phyloP scores from a whole-genome alignment of 2,888 invertebrate genomes.

The Patella pellucida region DNA sequence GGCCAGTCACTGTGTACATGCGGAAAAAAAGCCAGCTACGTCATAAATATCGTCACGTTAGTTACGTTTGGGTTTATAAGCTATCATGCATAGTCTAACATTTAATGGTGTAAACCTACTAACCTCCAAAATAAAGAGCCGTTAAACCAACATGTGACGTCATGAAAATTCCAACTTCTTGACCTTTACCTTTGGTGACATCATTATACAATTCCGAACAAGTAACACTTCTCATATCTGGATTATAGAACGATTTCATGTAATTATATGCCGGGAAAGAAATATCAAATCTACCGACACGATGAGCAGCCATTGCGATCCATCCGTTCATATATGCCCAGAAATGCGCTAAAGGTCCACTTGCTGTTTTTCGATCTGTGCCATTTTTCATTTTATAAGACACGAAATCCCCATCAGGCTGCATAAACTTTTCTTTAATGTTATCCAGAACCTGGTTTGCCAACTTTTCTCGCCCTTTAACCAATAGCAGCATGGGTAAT shows the following conservation, averaged over 20 bases:
- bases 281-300: constrained; percentile 41
- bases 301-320: constrained; percentile 45
- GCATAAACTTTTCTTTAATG: constrained; percentile 38
- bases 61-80: too few species aligned
- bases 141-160: constrained; percentile 40
- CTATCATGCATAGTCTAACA: too few species aligned
- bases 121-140: constrained; percentile 41
- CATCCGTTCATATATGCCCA: constrained; percentile 44
- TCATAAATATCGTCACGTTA: too few species aligned
- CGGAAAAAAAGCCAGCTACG: too few species aligned
- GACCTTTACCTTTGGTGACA: constrained; percentile 27
- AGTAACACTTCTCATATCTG: constrained; percentile 33
- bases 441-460: constrained; percentile 35
- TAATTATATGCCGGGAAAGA: constrained; percentile 34
- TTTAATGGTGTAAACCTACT: background rate
- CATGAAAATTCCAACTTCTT: constrained; percentile 33
- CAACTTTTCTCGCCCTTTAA: constrained; percentile 32
- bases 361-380: constrained; percentile 32
- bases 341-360: constrained; percentile 34
- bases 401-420: constrained; percentile 37
- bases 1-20: too few species aligned
- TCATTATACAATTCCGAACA: constrained; percentile 34
- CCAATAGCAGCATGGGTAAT: constrained; percentile 30
- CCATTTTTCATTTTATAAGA: constrained; percentile 35
- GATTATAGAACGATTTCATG: constrained; percentile 37